Evolutionary conservation across 2,113 vertebrate species (phyloP), one percentile per base, ranked within the genome.

Genomic region (Calyptomena viridis): DNA sequence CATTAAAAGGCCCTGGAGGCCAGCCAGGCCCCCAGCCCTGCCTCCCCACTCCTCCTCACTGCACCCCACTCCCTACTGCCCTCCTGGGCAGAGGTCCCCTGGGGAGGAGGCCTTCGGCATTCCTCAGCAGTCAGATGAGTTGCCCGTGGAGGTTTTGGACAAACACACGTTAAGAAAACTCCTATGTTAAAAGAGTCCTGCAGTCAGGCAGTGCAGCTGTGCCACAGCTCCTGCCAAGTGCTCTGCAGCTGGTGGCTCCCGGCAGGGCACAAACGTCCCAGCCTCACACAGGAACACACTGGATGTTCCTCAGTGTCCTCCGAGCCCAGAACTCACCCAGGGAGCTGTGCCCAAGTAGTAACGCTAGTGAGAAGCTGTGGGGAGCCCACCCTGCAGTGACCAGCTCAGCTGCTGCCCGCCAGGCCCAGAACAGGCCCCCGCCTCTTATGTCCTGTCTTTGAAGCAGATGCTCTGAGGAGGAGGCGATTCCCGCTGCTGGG

Each of bases 311-410:
- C 84, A 24, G 81, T 59, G 82, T 80, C 28, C 55, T 47, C 27
- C 0, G 55, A 67, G 63, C 46, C 87, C 75, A 40, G 59, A 62
- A 74, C 82, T 80, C 44, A 8, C 62, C 59, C 76, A 42, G 74
- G 67, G 55, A 78, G 90, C 79, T 64, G 77, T 92, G 90, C 59
- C 79, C 64, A 63, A 78, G 52, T 3, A 75, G 95, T 85, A 92
- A 87, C 8, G 2, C 73, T 77, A 2, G 92, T 95, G 92, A 95
- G 83, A 94, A 95, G 93, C 87, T 77, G 93, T 93, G 84, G 42
- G 66, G 52, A 77, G 63, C 75, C 59, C 5, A 55, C 62, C 84
- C 75, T 94, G 87, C 90, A 90, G 55, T 39, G 82, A 69, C 14
- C 71, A 87, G 90, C 93, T 83, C 3, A 11, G 78, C 68, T 84